Evolutionary conservation across 2,888 invertebrate genomes (phyloP), one percentile per base, ranked within the genome.

Genomic region (Nemotelus pantherinus): DNA sequence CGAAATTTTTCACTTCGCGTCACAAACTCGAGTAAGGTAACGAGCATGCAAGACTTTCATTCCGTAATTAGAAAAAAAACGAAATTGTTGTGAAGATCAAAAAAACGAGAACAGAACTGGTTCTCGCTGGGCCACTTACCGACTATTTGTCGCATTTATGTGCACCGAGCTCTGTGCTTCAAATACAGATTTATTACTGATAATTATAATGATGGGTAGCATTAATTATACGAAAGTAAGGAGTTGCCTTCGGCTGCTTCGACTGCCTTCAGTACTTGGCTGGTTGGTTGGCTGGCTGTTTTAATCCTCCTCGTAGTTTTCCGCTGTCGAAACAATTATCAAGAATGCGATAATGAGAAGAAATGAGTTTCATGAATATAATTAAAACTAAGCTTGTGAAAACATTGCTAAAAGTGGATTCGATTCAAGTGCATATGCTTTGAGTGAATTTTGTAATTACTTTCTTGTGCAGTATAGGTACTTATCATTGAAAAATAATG

Each of bases 101-200:
- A 50, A 48, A 68, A 68, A 68, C 67, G 39, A 48, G 67, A 44
- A 48, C 39, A 45, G 9, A 47, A 25, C 25, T 25, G 45, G n/a
- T n/a, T 47, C 10, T n/a, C 10, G 10, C 10, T 58, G 6, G 25
- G 25, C 25, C 25, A 53, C 39, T n/a, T 9, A 4, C 45, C 43
- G 45, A n/a, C 44, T 65, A 45, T 65, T 65, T 65, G 65, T 65
- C 65, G 65, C 65, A 45, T 44, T 47, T 45, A 65, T 65, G 44
- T 65, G 44, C 65, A 65, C 47, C 39, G 47, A 65, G 45, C 65
- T 65, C 44, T 65, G 44, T 2, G 25, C 47, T 65, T 65, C 7
- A 47, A 47, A 47, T 65, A 65, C 44, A 65, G 60, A 60, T 60
- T 60, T 60, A 60, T 60, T 60, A 60, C 60, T 60, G 60, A 60